phyloP scores from a whole-genome alignment of 2,113 vertebrate species.

The Melanotaenia duboulayi region DNA sequence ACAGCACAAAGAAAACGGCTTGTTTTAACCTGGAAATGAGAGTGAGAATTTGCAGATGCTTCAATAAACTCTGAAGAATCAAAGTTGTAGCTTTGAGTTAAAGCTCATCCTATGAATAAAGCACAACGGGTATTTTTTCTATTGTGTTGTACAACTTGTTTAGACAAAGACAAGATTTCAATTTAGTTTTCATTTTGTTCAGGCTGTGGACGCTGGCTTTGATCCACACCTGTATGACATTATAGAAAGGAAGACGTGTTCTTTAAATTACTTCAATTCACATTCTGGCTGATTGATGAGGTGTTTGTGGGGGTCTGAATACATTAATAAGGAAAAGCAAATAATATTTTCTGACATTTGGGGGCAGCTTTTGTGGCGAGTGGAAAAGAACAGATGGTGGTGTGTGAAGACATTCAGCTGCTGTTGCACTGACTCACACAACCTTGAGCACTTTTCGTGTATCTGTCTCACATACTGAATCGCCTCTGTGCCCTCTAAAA shows the following conservation, averaged over 20 bases:
- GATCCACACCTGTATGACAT: slow-evolving; percentile 5
- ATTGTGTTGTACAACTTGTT: slow-evolving; percentile 16
- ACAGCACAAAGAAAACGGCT: slow-evolving; percentile 30
- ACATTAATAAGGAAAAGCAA: slow-evolving; percentile 6
- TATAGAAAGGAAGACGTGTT: slow-evolving; percentile 7
- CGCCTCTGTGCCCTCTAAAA: slow-evolving; percentile 27
- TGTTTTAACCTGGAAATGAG: slow-evolving; percentile 7
- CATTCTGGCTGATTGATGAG: slow-evolving; percentile 32
- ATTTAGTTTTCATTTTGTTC: slow-evolving; percentile 24
- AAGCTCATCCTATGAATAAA: slow-evolving; percentile 15
- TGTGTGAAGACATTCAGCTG: slow-evolving; percentile 67
- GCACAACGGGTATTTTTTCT: neutral
- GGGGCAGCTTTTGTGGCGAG: slow-evolving; percentile 54
- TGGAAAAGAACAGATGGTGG: slow-evolving; percentile 67
- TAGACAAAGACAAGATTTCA: neutral
- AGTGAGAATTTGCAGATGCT: slow-evolving; percentile 6
- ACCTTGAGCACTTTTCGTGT: slow-evolving; percentile 24
- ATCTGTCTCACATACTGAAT: slow-evolving; percentile 27
- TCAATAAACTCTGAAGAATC: slow-evolving; percentile 27
- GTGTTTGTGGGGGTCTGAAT: slow-evolving; percentile 16
- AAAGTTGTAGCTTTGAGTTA: slow-evolving; percentile 36
- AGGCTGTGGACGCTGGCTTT: slow-evolving; percentile 32
- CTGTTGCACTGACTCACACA: slow-evolving; percentile 54
- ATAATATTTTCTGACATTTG: slow-evolving; percentile 51
- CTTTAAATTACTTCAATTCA: slow-evolving; percentile 9